Base-by-base conservation (phyloP, 1,140 invertebrate species). In the Steinernema feltiae region DNA sequence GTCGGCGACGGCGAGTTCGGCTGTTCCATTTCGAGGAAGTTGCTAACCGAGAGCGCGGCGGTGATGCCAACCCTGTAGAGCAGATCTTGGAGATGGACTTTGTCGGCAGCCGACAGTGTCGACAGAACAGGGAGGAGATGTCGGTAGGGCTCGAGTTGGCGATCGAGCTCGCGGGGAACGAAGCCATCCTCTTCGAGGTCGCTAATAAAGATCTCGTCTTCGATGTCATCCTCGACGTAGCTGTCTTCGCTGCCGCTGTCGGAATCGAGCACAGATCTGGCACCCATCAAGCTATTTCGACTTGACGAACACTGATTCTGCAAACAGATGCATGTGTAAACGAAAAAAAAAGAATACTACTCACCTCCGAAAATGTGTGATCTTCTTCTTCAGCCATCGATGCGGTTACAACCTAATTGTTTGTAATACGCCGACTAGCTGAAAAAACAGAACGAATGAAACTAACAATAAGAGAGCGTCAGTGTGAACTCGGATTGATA, bases 371-470 rank as follows among this genome's bases (percentile, higher is more conserved):
- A 63, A 15, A 63, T 63, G 24, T 63, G 53, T 63, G 53, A 27
- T 63, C 53, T 63, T 63, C 53, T 63, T 63, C 53, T 21, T 63
- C 53, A 27, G 53, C 53, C 53, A 63, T 63, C 53, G 53, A 63
- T 63, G 53, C 53, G 12, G 12, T 17, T 63, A 63, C 53, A 63
- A 63, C 53, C 7, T 7, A n/a, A 46, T 27, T 17, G 7, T 63
- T 15, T 63, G 53, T 27, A 63, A 63, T 3, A 27, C 53, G 53
- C 24, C 53, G 53, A 63, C 53, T 12, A 63, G 24, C 53, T 63
- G 53, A 63, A 63, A 63, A 3, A 27, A 27, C 7, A 63, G 24
- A 15, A 3, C 24, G 3, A 63, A 63, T 27, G 35, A 41, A 41
- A 41, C 35, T 41, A n/a, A n/a, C n/a, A n/a, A n/a, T n/a, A n/a